Evolutionary conservation across 2,113 vertebrate species (phyloP), one percentile per base, ranked within the genome.

Genomic region (Heterocephalus glaber): DNA sequence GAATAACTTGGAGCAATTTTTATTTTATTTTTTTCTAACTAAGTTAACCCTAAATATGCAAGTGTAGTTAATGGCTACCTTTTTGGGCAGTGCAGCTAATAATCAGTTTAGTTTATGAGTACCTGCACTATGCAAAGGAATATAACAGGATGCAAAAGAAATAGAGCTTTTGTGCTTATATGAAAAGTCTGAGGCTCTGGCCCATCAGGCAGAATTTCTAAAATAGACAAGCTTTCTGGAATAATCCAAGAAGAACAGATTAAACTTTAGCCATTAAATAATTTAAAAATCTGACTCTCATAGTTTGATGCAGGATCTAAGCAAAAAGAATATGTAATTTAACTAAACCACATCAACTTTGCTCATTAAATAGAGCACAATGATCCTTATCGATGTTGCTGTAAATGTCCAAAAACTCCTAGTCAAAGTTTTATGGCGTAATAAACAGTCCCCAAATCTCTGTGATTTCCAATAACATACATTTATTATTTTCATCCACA

Each of bases 41-140:
- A 80, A 82, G 66, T 80, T n/a, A 44, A 80, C 93, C 81, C 35
- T 41, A 93, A 91, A 89, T 79, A 86, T 9, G 7, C n/a, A 85
- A 3, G 12, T 26, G 7, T 80, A 24, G 35, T 80, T 86, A 92
- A 63, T 54, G 74, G 47, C 30, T 79, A 20, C 26, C 47, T 72
- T 82, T 9, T 22, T 60, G 33, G 16, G 10, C 22, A 79, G 10
- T 14, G 4, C 24, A 60, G 22, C 5, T 83, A 77, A 88, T 76
- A 83, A 89, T 66, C n/a, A 72, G 35, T 86, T 94, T 7, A 38
- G 56, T 84, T 90, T 86, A 60, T 26, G 38, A 79, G 22, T 70
- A 44, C 35, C 38, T 92, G 10, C 41, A 66, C 20, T 76, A 60
- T 54, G 5, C 20, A 60, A 90, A 65, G 22, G 7, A 83, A 12